Percentiles rank a stretch among this genome's conserved stretches.
Evolutionary conservation across 37 sponge, comb jelly and placozoan genomes (phyloP).

Genomic region (Ianthella basta): DNA sequence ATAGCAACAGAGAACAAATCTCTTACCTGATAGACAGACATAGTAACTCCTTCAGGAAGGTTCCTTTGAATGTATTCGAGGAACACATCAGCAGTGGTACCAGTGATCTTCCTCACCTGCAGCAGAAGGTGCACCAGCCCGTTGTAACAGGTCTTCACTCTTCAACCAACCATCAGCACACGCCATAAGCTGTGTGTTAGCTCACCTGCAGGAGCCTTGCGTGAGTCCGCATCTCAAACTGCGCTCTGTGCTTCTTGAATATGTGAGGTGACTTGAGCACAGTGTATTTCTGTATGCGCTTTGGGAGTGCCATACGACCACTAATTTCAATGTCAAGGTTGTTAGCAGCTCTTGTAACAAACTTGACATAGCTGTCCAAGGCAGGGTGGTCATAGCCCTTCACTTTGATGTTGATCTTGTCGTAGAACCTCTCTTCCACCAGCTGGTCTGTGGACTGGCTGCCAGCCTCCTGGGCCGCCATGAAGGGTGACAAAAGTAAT

Average conservation of each 20-base stretch:
- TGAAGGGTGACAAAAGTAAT: too few relatives aligned
- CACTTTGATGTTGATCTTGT: constrained; percentile 52
- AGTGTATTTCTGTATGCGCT: constrained; percentile 79
- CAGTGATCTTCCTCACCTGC: constrained; percentile 79
- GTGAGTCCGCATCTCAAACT: constrained; percentile 89
- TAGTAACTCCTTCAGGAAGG: constrained; percentile 83
- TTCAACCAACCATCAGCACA: not conserved
- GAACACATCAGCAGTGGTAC: constrained; percentile 87
- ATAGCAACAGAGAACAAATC: too few relatives aligned
- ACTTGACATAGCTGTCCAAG: constrained; percentile 86
- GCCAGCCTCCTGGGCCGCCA: too few relatives aligned
- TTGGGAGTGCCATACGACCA: constrained; percentile 74
- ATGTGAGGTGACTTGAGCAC: constrained; percentile 91
- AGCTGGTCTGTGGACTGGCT: not conserved
- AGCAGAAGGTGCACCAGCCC: not conserved
- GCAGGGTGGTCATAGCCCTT: constrained; percentile 84
- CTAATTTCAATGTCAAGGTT: constrained; percentile 74
- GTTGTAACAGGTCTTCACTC: not conserved
- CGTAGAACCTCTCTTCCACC: constrained; percentile 15
- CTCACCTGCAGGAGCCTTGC: constrained; percentile 74
- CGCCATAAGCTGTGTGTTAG: not conserved
- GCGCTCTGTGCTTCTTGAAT: constrained; percentile 92
- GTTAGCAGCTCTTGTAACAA: constrained; percentile 71
- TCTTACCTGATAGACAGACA: constrained; percentile 82
- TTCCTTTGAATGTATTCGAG: constrained; percentile 94